Evolutionary conservation across 2,113 vertebrate genomes (phyloP).

Genomic region (Hypanus sabinus): DNA sequence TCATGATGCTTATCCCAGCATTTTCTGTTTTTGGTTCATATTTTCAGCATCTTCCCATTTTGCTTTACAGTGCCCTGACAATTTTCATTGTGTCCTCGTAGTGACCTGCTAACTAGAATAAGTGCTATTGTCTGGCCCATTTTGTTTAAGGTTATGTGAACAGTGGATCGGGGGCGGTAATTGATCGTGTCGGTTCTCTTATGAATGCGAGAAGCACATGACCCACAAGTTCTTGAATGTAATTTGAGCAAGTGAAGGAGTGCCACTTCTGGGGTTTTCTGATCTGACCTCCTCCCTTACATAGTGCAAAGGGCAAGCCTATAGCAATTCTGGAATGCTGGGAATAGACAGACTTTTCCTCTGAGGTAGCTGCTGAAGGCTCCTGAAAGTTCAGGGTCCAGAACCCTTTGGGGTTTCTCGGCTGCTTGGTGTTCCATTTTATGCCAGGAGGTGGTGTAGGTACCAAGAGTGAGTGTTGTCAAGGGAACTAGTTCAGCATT

Average conservation of each 20-base stretch:
- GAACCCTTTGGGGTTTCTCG: too few species aligned
- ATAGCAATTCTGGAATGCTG: background rate
- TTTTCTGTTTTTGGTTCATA: too few species aligned
- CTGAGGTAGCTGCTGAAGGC: background rate
- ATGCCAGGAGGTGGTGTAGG: background rate
- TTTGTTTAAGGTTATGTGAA: background rate
- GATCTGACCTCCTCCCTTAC: background rate
- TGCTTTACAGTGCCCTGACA: background rate
- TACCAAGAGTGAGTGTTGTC: background rate
- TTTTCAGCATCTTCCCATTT: too few species aligned
- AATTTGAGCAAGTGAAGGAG: background rate
- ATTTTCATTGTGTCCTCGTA: background rate
- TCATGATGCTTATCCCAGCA: too few species aligned
- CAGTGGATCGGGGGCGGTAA: background rate
- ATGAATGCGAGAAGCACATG: background rate
- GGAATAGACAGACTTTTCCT: background rate
- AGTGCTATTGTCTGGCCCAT: background rate
- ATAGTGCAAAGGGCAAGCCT: background rate
- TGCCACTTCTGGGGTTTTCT: background rate
- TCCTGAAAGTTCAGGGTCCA: background rate
- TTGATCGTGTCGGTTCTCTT: background rate
- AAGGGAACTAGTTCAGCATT: background rate
- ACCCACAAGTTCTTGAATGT: background rate
- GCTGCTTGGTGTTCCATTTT: background rate
- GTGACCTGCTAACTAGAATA: background rate